Evolutionary conservation across 2,888 invertebrate genomes (phyloP), one percentile per base, ranked within the genome.

Genomic region (Syritta pipiens): DNA sequence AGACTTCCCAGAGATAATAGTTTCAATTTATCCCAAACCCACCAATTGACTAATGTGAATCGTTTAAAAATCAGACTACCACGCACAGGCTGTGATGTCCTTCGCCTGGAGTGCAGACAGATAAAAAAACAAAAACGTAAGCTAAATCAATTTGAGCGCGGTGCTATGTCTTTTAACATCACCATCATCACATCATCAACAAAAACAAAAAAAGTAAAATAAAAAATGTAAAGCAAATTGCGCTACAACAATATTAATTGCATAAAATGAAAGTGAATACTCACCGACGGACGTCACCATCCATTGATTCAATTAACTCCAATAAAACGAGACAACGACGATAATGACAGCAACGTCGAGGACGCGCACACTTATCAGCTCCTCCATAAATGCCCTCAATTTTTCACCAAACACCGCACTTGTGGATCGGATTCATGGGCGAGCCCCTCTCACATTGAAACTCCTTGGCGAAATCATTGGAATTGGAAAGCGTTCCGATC

Each of bases 401-500:
- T 48, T 14, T 84, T 81, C 62, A 94, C 94, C 95, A 95, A 20
- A 96, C 94, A 42, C 92, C 92, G 86, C 95, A 96, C 86, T 95
- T 95, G 69, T 92, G 90, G 10, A 85, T 85, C 0, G 95, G 95
- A 89, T 95, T 96, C 95, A 96, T 95, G 0, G 93, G 93, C 1
- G 93, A 91, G n/a, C 93, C 94, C 0, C 89, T 86, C 0, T 93
- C 92, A 83, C 95, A 96, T 2, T 90, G 89, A 84, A 92, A 96
- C 79, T 93, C 94, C 53, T 91, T 89, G 0, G 95, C 92, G 85
- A 95, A 95, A 82, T 95, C 95, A 79, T 91, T 89, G 0, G 93
- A 94, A 86, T 95, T 95, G 1, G 94, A 94, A 26, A 95, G 86
- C 0, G 94, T 93, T 2, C 95, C 95, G 60, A 95, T 93, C 0